These are phyloP conservation scores for Neodiprion lecontei DNA, from an alignment of 1,140 invertebrate species.

Conservation along the genomic window DNA sequence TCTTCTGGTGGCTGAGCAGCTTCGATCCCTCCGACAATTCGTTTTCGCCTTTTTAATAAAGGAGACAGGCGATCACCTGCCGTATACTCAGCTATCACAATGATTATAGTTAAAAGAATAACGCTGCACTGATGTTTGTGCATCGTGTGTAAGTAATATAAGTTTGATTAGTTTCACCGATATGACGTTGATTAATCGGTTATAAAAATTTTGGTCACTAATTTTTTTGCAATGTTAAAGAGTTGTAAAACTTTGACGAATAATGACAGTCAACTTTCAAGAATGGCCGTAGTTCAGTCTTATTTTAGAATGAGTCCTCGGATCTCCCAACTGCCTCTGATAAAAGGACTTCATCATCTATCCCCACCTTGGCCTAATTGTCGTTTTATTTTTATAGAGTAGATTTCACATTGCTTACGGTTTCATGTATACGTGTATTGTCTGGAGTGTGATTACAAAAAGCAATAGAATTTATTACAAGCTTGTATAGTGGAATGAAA, in stretches of 20 bases:
- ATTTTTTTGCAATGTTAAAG: too few relatives aligned
- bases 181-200: too few relatives aligned
- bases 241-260: too few relatives aligned
- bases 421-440: too few relatives aligned
- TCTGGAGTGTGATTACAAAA: too few relatives aligned
- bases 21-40: constrained; percentile 67
- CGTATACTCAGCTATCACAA: background rate
- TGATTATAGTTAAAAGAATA: background rate
- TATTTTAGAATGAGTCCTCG: background rate
- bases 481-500: too few relatives aligned
- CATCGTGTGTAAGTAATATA: background rate
- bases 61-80: background rate
- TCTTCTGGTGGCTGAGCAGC: constrained; percentile 66
- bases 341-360: background rate
- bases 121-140: background rate
- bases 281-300: too few relatives aligned
- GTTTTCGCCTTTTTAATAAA: constrained; percentile 50
- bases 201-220: too few relatives aligned
- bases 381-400: background rate
- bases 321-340: background rate
- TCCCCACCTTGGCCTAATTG: background rate
- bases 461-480: too few relatives aligned
- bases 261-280: too few relatives aligned
- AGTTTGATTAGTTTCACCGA: background rate
- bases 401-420: too few relatives aligned